phyloP scores from a whole-genome alignment of 2,113 vertebrate genomes.

The Pollachius pollachius region DNA sequence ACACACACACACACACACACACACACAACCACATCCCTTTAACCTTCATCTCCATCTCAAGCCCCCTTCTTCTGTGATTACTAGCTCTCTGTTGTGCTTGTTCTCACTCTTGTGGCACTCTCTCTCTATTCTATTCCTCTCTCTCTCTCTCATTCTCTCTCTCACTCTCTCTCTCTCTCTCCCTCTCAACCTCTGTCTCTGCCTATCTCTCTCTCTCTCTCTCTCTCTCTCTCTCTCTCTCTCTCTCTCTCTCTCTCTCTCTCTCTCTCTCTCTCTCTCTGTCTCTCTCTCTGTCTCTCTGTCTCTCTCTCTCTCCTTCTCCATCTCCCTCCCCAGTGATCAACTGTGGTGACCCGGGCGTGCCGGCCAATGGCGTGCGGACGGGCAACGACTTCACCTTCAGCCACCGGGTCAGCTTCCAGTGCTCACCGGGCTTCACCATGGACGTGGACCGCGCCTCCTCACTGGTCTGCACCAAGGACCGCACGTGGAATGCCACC shows the following conservation, averaged over 20 bases:
- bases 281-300: neutral
- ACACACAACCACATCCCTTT: no score
- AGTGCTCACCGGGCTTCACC: constrained; percentile 86
- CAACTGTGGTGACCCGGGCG: constrained; percentile 92
- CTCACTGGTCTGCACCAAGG: constrained; percentile 89
- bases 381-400: constrained; percentile 88
- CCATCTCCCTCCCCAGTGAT: constrained; percentile 80
- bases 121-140: no score
- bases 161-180: neutral
- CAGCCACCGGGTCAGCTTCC: constrained; percentile 82
- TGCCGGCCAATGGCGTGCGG: constrained; percentile 89
- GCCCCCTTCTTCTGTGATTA: no score
- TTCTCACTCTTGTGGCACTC: no score
- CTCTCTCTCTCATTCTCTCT: neutral
- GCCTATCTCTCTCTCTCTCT: neutral
- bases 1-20: no score
- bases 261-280: neutral
- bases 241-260: neutral
- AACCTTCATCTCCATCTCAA: no score
- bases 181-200: neutral
- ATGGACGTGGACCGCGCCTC: constrained; percentile 90
- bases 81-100: no score
- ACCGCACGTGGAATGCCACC: constrained; percentile 93
- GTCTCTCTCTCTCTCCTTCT: neutral
- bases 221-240: neutral